Conservation (phyloP, 2,113 vertebrate species). For the Phodopus roborovskii region DNA sequence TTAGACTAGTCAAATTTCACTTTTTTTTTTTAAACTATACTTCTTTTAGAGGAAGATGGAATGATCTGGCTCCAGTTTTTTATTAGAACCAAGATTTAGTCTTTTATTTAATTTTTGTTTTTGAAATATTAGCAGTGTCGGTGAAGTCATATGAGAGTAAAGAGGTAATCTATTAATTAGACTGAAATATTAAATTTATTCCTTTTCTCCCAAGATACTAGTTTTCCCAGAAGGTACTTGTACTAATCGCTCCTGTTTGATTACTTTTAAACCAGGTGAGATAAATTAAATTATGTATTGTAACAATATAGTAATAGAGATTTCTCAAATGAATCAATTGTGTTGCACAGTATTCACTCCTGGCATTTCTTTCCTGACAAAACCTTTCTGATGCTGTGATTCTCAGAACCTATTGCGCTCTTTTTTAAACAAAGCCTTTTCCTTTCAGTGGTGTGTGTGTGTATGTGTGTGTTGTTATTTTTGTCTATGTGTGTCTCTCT, state of each 20-base stretch:
- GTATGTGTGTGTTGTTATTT: neutral
- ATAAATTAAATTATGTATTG: slow-evolving; percentile 68
- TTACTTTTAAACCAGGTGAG: slow-evolving; percentile 98
- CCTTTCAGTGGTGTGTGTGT: neutral
- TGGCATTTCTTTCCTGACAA: neutral
- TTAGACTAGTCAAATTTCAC: neutral
- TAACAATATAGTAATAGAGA: slow-evolving; percentile 54
- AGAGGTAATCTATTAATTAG: slow-evolving; percentile 61
- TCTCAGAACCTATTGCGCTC: neutral
- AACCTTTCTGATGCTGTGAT: slow-evolving; percentile 7
- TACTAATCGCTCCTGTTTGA: slow-evolving; percentile 98
- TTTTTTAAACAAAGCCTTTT: neutral
- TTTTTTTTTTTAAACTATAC: neutral
- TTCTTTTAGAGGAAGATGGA: neutral
- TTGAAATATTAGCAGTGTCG: slow-evolving; percentile 41
- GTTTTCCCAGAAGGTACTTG: slow-evolving; percentile 99
- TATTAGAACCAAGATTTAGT: neutral
- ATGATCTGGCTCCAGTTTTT: neutral
- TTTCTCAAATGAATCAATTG: slow-evolving; percentile 22
- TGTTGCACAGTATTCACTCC: neutral
- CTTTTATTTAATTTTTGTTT: slow-evolving; percentile 30
- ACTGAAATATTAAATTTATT: slow-evolving; percentile 79
- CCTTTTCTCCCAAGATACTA: slow-evolving; percentile 89
- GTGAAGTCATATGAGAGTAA: slow-evolving; percentile 58
- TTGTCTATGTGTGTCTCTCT: neutral